Conservation (phyloP, 2,113 vertebrate genomes). For the Pyxicephalus adspersus region DNA sequence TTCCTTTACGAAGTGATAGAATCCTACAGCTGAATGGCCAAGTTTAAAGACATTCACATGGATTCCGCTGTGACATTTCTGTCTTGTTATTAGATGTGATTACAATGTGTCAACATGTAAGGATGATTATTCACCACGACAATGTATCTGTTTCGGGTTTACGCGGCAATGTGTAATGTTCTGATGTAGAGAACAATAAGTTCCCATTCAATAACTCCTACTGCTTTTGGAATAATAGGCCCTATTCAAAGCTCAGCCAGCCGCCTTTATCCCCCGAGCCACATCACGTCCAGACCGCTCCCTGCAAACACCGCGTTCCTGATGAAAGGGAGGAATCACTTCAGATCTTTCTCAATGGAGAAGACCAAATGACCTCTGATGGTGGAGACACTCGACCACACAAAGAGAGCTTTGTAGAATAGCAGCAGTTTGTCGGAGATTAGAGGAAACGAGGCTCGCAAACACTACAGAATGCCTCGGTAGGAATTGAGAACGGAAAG, state of each 20-base stretch:
- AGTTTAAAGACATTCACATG: too few species aligned
- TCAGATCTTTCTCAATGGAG: not conserved
- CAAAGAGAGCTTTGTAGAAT: not conserved
- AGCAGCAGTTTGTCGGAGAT: constrained; percentile 10
- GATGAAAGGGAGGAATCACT: constrained; percentile 4
- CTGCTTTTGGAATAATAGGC: constrained; percentile 21
- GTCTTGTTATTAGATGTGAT: not conserved
- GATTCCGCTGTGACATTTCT: too few species aligned
- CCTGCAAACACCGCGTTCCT: not conserved
- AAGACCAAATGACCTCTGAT: constrained; percentile 3
- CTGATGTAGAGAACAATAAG: constrained; percentile 16
- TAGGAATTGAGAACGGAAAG: not conserved
- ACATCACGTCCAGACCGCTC: not conserved
- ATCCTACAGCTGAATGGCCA: too few species aligned
- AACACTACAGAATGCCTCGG: not conserved
- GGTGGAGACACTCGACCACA: not conserved
- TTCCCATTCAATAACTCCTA: not conserved
- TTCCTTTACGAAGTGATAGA: too few species aligned
- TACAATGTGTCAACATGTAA: not conserved
- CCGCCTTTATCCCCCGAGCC: constrained; percentile 21
- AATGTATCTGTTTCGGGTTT: not conserved
- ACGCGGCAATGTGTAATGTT: not conserved
- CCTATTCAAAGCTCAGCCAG: not conserved
- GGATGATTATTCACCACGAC: not conserved
- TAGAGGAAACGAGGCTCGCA: not conserved